Percentiles rank a stretch among this genome's conserved stretches.
phyloP scores from a whole-genome alignment of 2,797 vertebrate genomes.

The Choloepus didactylus region DNA sequence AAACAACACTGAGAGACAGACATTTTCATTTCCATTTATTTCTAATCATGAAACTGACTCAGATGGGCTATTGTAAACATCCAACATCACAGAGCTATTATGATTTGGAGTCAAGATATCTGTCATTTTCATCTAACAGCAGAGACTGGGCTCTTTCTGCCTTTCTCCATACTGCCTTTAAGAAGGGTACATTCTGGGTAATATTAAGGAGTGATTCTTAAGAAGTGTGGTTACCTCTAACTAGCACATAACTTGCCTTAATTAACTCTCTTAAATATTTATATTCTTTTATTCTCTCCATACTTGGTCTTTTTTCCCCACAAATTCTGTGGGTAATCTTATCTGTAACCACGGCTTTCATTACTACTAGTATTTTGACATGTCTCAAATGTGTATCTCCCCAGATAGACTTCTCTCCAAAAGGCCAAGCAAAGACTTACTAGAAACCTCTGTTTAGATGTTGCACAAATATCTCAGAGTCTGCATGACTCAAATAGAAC shows the following conservation, averaged over 20 bases:
- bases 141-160: background rate
- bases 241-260: background rate
- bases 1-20: background rate
- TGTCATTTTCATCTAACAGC: background rate
- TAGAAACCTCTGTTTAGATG: constrained; percentile 17
- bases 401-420: constrained; percentile 46
- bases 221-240: constrained; percentile 20
- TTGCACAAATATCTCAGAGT: background rate
- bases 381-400: constrained; percentile 45
- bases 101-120: background rate
- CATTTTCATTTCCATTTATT: background rate
- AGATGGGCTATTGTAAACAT: background rate
- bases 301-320: constrained; percentile 23
- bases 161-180: background rate
- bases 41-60: background rate
- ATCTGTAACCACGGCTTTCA: constrained; percentile 23
- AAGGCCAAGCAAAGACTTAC: constrained; percentile 37
- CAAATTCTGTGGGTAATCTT: background rate
- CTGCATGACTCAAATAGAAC: background rate
- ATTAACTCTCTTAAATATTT: constrained; percentile 50
- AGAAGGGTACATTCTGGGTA: background rate
- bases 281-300: constrained; percentile 34
- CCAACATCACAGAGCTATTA: background rate
- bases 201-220: background rate
- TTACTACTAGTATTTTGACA: constrained; percentile 6